Base-by-base conservation (phyloP, 2,888 invertebrate species). In the Leptothorax acervorum region DNA sequence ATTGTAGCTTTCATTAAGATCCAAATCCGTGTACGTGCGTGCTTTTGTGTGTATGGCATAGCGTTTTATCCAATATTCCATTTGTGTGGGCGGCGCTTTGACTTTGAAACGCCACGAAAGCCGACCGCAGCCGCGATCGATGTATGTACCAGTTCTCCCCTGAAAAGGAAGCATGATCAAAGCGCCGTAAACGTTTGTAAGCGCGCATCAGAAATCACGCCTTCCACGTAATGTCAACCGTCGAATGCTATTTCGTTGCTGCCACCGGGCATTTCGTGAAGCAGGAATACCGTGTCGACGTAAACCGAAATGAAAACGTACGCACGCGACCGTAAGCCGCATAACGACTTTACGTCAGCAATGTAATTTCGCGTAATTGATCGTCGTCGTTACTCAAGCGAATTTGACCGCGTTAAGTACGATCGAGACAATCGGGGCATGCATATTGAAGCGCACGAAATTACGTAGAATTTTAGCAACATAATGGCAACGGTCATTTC, bases 121-220 rank as follows among this genome's bases (percentile, higher is more conserved):
- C 82, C 60, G 51, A 66, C 84, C 84, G 66, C 82, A 82, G 68
- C 65, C 73, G 81, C 73, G 81, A 81, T 81, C 63, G 73, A 83
- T 76, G 82, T 51, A 83, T 76, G 82, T 51, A 66, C 55, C 73
- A 73, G 45, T 18, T 68, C 48, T 68, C 66, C 48, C 28, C 60
- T 62, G 18, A 74, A 81, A 81, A 74, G 60, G 74, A 62, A 81
- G 60, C 75, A 55, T 73, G 79, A 81, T 81, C 79, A 81, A 81
- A 81, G 79, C 75, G 6, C 9, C 35, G 74, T 79, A 79, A 79
- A 79, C 74, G 79, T 74, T 81, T 81, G 79, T 70, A 81, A 79
- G 73, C 74, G 74, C 74, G 79, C 79, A 81, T 81, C 79, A 81
- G 79, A 81, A 81, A 81, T 81, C 79, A 81, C 79, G 60, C 75